These are phyloP conservation scores for Tinamus guttatus DNA, from an alignment of 2,113 vertebrate species.

Conservation along the genomic window DNA sequence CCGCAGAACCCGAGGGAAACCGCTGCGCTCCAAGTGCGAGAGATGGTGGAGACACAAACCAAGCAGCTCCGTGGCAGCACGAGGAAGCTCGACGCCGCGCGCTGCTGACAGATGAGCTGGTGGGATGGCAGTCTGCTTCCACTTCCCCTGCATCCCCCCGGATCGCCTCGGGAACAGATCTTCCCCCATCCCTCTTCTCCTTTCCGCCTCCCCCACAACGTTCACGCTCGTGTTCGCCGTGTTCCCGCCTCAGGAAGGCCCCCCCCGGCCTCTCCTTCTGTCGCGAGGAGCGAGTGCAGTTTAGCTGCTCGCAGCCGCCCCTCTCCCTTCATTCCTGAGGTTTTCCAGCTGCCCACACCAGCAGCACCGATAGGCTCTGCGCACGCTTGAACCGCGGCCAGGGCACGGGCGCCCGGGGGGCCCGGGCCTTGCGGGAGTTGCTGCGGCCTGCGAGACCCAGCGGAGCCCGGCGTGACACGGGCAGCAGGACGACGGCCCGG, in stretches of 20 bases:
- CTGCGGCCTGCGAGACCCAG: too few relatives aligned
- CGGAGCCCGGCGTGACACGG: too few relatives aligned
- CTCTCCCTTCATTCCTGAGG: conserved; percentile 70
- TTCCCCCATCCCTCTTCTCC: background rate
- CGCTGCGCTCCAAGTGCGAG: accelerated
- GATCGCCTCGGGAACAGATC: background rate
- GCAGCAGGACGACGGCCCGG: too few relatives aligned
- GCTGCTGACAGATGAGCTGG: background rate
- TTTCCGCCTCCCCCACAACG: background rate
- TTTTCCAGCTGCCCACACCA: conserved; percentile 53
- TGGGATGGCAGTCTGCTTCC: background rate
- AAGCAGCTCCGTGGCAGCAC: background rate
- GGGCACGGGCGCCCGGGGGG: background rate
- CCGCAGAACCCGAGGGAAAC: background rate
- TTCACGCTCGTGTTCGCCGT: background rate
- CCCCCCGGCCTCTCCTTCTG: background rate
- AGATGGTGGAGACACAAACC: background rate
- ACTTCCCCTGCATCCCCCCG: accelerated
- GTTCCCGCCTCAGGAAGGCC: background rate
- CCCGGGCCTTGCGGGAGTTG: too few relatives aligned
- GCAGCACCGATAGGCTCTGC: conserved; percentile 53
- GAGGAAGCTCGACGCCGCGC: background rate
- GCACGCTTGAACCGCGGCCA: conserved; percentile 6
- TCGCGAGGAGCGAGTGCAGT: background rate
- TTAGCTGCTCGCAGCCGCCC: conserved; percentile 28